Evolutionary conservation across 1,140 invertebrate genomes (phyloP).

Genomic region (Drosophila bocki): DNA sequence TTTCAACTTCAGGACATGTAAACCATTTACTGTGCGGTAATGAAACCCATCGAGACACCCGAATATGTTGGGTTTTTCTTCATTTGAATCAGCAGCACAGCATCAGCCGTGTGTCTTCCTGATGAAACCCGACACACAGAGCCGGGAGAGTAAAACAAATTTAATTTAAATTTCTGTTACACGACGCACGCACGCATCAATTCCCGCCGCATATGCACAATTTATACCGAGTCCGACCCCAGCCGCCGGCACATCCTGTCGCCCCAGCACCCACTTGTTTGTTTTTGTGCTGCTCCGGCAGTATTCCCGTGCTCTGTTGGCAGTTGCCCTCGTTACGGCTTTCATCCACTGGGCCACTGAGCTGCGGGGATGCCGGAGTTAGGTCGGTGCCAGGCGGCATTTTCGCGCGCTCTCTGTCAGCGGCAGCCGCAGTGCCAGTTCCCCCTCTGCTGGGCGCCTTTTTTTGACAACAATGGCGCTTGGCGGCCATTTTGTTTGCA

Average conservation of each 20-base stretch:
- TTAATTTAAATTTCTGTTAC: conserved; percentile 77
- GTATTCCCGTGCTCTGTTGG: conserved; percentile 15
- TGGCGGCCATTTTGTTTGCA: conserved; percentile 73
- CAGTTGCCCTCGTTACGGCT: conserved; percentile 19
- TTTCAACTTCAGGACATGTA: conserved; percentile 14
- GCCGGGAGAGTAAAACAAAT: conserved; percentile 58
- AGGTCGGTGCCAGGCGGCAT: conserved; percentile 32
- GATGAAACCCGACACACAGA: conserved; percentile 42
- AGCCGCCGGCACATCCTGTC: conserved; percentile 8
- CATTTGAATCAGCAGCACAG: conserved; percentile 1
- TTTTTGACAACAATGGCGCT: conserved; percentile 55
- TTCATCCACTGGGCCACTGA: conserved; percentile 12
- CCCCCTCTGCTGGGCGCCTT: conserved; percentile 2
- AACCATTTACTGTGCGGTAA: conserved; percentile 23
- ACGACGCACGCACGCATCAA: conserved; percentile 43
- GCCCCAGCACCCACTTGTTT: conserved; percentile 26
- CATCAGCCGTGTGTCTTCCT: neutral
- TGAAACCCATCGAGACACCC: conserved; percentile 23
- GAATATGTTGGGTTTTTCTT: conserved; percentile 21
- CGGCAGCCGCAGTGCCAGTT: conserved; percentile 36
- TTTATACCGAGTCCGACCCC: conserved; percentile 28
- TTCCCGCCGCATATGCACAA: conserved; percentile 68
- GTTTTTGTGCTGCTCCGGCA: conserved; percentile 43
- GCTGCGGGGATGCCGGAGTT: conserved; percentile 18
- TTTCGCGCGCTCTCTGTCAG: conserved; percentile 65